These are phyloP conservation scores for Cyclopterus lumpus DNA, from an alignment of 2,797 vertebrate species.

Conservation along the genomic window DNA sequence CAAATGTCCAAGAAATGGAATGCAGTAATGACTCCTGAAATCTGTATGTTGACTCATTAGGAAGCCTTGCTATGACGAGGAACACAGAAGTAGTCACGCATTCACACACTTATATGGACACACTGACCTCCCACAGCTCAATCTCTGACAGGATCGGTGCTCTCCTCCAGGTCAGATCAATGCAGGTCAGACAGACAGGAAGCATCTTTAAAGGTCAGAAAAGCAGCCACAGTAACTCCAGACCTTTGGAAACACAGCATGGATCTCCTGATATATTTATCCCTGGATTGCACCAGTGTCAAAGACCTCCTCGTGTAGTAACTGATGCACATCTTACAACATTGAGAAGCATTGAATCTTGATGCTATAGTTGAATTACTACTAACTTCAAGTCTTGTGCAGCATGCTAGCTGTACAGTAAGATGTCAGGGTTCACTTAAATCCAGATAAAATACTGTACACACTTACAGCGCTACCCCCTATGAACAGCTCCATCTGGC, in stretches of 20 bases:
- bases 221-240: conserved; percentile 10
- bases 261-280: conserved; percentile 51
- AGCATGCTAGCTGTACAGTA: not conserved
- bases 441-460: not conserved
- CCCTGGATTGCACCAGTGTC: conserved; percentile 4
- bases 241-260: conserved; percentile 30
- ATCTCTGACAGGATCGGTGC: not conserved
- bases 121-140: conserved; percentile 12
- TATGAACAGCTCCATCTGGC: not conserved
- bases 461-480: not conserved
- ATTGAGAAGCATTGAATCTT: not conserved
- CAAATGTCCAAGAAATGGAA: not conserved
- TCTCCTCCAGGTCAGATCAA: conserved; percentile 51
- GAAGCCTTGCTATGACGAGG: not conserved
- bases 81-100: not conserved
- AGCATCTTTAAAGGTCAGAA: conserved; percentile 55
- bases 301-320: not conserved
- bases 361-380: conserved; percentile 6
- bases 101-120: not conserved
- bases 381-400: not conserved
- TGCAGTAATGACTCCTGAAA: not conserved
- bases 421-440: not conserved
- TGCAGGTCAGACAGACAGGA: conserved; percentile 39
- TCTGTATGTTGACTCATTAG: conserved; percentile 16
- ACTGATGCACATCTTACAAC: not conserved